phyloP scores from a whole-genome alignment of 2,113 vertebrate genomes.

The Upupa epops region DNA sequence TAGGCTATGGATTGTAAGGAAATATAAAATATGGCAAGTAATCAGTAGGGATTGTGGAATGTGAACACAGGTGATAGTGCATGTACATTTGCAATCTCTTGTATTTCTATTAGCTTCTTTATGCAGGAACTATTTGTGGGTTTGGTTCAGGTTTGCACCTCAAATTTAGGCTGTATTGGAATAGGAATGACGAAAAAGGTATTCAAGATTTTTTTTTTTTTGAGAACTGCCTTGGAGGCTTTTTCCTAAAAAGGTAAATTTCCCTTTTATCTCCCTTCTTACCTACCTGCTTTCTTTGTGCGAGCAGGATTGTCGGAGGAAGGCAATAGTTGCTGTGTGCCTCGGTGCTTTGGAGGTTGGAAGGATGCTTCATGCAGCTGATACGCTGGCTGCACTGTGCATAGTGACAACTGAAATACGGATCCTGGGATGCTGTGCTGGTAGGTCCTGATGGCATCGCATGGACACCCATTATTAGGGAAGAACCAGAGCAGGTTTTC shows the following conservation, averaged over 20 bases:
- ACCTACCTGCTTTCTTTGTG: slow-evolving; percentile 12
- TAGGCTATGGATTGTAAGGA: neutral
- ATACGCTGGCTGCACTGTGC: slow-evolving; percentile 64
- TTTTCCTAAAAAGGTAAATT: neutral
- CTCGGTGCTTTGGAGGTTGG: neutral
- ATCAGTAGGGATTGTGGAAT: neutral
- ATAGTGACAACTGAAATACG: slow-evolving; percentile 62
- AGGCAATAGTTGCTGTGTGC: neutral
- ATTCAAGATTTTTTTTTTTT: slow-evolving; percentile 32
- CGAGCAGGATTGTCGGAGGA: neutral
- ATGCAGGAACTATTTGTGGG: neutral
- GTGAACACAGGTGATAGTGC: neutral
- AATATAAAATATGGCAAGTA: neutral
- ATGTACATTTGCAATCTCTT: neutral
- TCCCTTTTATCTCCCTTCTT: neutral
- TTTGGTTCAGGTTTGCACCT: slow-evolving; percentile 3
- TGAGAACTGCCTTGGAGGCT: neutral
- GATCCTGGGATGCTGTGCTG: slow-evolving; percentile 70
- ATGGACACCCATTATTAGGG: slow-evolving; percentile 69
- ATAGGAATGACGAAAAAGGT: neutral
- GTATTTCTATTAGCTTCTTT: neutral
- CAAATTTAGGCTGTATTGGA: neutral
- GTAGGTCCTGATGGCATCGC: slow-evolving; percentile 68
- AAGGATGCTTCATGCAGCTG: slow-evolving; percentile 59
- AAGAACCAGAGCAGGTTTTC: slow-evolving; percentile 72